Evolutionary conservation across 2,888 invertebrate genomes (phyloP), one percentile per base, ranked within the genome.

Genomic region (Tipula lateralis): DNA sequence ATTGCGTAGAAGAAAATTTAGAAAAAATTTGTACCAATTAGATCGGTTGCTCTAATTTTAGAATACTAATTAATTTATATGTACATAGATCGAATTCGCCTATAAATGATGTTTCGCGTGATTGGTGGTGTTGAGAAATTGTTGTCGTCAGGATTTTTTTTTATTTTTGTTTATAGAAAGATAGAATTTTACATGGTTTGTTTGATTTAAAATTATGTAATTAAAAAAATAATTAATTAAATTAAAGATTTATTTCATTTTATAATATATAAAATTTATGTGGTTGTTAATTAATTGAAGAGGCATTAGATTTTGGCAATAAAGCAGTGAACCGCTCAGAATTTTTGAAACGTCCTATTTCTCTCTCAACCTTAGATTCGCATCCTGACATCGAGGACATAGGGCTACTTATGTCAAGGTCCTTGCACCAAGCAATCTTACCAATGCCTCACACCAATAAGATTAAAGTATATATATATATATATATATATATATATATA

Each of bases 1-100:
- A 86, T 82, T 82, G 81, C 83, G 86, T 83, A 85, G 12, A 85
- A 24, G 81, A 50, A 84, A 39, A 84, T 84, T 83, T n/a, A 85
- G 85, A 85, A 29, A 85, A 86, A 86, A 66, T 84, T 80, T 24
- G 24, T 44, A 44, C 29, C 12, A 80, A 80, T 13, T 4, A 80
- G 29, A 29, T 29, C 12, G 6, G 36, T 36, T 36, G 9, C 2
- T 36, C n/a, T n/a, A n/a, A n/a, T 5, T 5, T 36, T 36, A 3
- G 16, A 44, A 44, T 44, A 44, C 44, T 44, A 44, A 44, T 44
- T 44, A 44, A 66, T 66, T 66, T 24, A 9, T 66, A 66, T 66
- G 66, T 66, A 66, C 66, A 66, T 66, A 66, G 24, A 66, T 9
- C 7, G 66, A 66, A 66, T 66, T 66, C 66, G 66, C 24, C 66